These are phyloP conservation scores for Phyllotreta cruciferae DNA, from an alignment of 2,888 invertebrate species.

Conservation along the genomic window DNA sequence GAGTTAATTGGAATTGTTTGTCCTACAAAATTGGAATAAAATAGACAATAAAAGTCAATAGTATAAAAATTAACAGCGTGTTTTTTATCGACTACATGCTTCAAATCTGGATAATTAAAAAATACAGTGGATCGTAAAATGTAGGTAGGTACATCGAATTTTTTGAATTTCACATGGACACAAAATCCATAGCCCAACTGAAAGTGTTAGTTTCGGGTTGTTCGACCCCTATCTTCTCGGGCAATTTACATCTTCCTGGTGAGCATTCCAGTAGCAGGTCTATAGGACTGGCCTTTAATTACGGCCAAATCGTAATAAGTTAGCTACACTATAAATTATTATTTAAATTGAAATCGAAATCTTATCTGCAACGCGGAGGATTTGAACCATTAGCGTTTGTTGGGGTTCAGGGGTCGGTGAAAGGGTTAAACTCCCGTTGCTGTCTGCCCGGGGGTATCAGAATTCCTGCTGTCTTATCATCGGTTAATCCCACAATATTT, in stretches of 20 bases:
- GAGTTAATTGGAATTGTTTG: too few relatives aligned
- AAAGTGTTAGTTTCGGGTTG: slow-evolving; percentile 1
- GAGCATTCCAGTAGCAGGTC: slow-evolving; percentile 15
- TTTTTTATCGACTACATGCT: too few relatives aligned
- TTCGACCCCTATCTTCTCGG: slow-evolving; percentile 8
- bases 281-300: slow-evolving; percentile 26
- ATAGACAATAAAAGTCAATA: too few relatives aligned
- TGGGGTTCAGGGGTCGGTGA: slow-evolving; percentile 46
- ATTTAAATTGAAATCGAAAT: slow-evolving; percentile 56
- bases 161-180: too few relatives aligned
- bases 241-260: slow-evolving; percentile 24
- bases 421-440: slow-evolving; percentile 37
- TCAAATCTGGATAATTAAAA: too few relatives aligned
- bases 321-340: slow-evolving; percentile 45
- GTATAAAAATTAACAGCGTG: too few relatives aligned
- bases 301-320: slow-evolving; percentile 32
- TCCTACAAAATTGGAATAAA: too few relatives aligned
- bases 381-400: slow-evolving; percentile 49
- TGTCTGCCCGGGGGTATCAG: slow-evolving; percentile 1
- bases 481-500: too few relatives aligned
- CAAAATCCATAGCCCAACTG: background rate
- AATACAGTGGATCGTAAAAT: too few relatives aligned
- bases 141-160: too few relatives aligned
- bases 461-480: too few relatives aligned
- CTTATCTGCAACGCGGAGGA: slow-evolving; percentile 49